These are phyloP conservation scores for Acleris laterana DNA, from an alignment of 2,888 invertebrate genomes.

Conservation along the genomic window DNA sequence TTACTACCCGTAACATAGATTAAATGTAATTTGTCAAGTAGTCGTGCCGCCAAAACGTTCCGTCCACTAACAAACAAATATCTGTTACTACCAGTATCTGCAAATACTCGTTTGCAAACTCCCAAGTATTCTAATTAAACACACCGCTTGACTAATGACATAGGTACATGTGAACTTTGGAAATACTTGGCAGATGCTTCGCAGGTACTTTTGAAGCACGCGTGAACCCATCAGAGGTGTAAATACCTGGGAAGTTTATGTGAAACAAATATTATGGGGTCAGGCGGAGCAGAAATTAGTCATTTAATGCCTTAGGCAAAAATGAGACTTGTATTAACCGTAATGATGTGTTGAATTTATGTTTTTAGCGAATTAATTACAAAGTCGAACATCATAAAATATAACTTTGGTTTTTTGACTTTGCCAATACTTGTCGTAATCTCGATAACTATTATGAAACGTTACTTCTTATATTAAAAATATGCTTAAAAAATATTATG, in stretches of 20 bases:
- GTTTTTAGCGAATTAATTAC: too few species aligned
- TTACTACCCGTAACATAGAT: neutral
- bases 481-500: too few species aligned
- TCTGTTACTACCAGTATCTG: neutral
- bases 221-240: neutral
- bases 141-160: slow-evolving; percentile 23
- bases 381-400: too few species aligned
- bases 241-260: neutral
- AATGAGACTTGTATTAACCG: too few species aligned
- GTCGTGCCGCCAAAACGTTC: neutral
- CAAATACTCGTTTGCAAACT: slow-evolving; percentile 14
- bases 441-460: too few species aligned
- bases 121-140: slow-evolving; percentile 35
- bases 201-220: slow-evolving; percentile 19
- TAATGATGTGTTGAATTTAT: too few species aligned
- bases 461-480: too few species aligned
- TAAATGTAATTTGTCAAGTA: neutral
- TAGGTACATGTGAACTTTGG: slow-evolving; percentile 29
- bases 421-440: too few species aligned
- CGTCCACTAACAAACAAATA: neutral
- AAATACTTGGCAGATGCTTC: slow-evolving; percentile 25
- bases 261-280: neutral
- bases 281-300: too few species aligned
- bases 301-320: too few species aligned
- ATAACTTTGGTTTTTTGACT: too few species aligned